phyloP scores from a whole-genome alignment of 2,797 vertebrate species.

The Chanos chanos region DNA sequence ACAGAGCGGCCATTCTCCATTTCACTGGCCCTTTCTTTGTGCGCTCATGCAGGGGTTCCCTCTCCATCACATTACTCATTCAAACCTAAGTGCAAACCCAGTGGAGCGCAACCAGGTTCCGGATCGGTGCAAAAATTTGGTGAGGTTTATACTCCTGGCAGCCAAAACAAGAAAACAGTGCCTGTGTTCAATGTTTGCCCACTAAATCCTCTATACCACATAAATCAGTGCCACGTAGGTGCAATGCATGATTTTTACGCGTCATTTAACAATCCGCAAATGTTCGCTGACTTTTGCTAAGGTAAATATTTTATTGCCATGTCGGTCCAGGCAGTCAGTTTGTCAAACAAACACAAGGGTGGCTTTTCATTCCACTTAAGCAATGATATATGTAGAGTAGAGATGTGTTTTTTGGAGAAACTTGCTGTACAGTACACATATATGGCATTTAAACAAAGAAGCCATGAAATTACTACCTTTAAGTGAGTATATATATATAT shows the following conservation, averaged over 20 bases:
- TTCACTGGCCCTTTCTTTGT: slow-evolving; percentile 28
- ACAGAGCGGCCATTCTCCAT: no score
- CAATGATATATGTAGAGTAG: background rate
- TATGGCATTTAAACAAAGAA: no score
- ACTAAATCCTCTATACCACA: slow-evolving; percentile 22
- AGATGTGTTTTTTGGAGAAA: no score
- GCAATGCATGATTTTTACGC: slow-evolving; percentile 32
- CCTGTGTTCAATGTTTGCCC: slow-evolving; percentile 33
- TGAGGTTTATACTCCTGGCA: slow-evolving; percentile 38
- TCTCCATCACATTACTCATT: slow-evolving; percentile 46
- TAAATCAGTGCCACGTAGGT: slow-evolving; percentile 38
- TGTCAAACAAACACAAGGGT: slow-evolving; percentile 35
- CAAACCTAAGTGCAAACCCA: slow-evolving; percentile 38
- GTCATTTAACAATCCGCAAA: slow-evolving; percentile 38
- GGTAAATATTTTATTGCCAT: slow-evolving; percentile 40
- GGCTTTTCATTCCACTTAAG: slow-evolving; percentile 21
- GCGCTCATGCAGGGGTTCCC: slow-evolving; percentile 58
- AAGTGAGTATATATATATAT: no score
- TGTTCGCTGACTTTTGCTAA: slow-evolving; percentile 33
- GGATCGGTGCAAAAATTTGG: slow-evolving; percentile 51
- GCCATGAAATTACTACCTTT: background rate
- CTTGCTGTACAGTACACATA: no score
- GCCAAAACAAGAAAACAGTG: slow-evolving; percentile 35
- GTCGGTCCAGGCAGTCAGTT: slow-evolving; percentile 34
- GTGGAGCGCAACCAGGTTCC: slow-evolving; percentile 45